phyloP scores from a whole-genome alignment of 2,797 vertebrate genomes.

The Eidolon dupreanum region DNA sequence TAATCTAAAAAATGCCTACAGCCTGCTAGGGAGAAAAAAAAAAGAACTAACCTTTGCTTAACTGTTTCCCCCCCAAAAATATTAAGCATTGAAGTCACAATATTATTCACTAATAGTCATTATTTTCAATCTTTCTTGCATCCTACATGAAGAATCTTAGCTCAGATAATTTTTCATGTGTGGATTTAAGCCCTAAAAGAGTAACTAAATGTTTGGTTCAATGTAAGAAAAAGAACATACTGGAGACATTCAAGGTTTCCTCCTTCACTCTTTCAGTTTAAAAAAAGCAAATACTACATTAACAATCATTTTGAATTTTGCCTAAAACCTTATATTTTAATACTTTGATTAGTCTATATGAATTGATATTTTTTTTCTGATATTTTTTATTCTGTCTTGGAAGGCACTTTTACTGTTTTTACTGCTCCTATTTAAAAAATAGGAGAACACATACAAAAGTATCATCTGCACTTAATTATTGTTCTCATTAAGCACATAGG shows the following conservation, averaged over 20 bases:
- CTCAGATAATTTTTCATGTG: not conserved
- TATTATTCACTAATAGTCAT: not conserved
- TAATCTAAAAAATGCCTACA: not conserved
- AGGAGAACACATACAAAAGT: not conserved
- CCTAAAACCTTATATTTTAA: not conserved
- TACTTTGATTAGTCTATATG: not conserved
- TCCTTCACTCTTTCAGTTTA: not conserved
- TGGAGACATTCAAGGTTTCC: not conserved
- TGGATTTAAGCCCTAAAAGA: not conserved
- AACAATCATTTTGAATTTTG: not conserved
- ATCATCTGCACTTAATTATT: not conserved
- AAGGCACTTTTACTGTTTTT: not conserved
- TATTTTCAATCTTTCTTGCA: not conserved
- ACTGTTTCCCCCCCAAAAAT: constrained; percentile 26
- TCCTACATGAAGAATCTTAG: constrained; percentile 1
- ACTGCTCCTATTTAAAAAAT: not conserved
- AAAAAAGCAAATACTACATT: not conserved
- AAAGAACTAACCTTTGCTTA: not conserved
- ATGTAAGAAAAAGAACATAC: not conserved
- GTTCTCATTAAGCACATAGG: not conserved
- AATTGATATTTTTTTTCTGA: not conserved
- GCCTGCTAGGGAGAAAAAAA: not conserved
- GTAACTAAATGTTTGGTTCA: not conserved
- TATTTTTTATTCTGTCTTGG: not conserved
- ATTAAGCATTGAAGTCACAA: constrained; percentile 31